Evolutionary conservation across 37 sponge, comb jelly and placozoan species (phyloP).

Genomic region (Aphrocallistes beatrix): DNA sequence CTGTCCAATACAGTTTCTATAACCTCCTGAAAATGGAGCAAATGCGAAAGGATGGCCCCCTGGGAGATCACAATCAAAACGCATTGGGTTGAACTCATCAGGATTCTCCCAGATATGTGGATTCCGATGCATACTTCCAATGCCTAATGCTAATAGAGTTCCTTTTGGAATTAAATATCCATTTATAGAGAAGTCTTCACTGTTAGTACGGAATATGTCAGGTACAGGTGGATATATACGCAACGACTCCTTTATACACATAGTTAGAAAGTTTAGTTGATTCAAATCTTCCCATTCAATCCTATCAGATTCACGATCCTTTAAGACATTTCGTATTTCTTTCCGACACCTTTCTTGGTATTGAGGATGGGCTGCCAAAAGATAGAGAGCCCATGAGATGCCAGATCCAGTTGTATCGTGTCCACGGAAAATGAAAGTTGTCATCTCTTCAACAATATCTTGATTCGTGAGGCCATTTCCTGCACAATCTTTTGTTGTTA

Average conservation of each 20-base stretch:
- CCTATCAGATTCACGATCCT: not conserved
- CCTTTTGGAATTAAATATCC: not conserved
- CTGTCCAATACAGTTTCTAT: slow-evolving; percentile 17
- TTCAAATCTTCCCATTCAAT: not conserved
- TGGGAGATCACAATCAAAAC: slow-evolving; percentile 1
- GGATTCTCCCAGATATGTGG: not conserved
- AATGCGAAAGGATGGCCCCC: slow-evolving; percentile 7
- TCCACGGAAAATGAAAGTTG: not conserved
- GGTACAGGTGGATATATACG: not conserved
- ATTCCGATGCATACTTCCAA: not conserved
- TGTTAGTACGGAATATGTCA: not conserved
- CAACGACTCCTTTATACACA: not conserved
- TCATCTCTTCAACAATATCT: not conserved
- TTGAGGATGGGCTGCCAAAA: not conserved
- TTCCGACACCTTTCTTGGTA: not conserved
- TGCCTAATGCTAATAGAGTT: not conserved
- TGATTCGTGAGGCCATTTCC: not conserved
- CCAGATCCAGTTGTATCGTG: not conserved
- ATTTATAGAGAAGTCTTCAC: not conserved
- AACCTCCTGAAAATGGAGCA: not conserved
- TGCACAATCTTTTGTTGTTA: not conserved
- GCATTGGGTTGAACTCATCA: not conserved
- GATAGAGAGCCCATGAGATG: not conserved
- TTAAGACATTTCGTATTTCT: not conserved
- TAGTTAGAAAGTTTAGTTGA: not conserved